Base-by-base conservation (phyloP, 2,888 invertebrate genomes). In the Mechanitis messenoides region DNA sequence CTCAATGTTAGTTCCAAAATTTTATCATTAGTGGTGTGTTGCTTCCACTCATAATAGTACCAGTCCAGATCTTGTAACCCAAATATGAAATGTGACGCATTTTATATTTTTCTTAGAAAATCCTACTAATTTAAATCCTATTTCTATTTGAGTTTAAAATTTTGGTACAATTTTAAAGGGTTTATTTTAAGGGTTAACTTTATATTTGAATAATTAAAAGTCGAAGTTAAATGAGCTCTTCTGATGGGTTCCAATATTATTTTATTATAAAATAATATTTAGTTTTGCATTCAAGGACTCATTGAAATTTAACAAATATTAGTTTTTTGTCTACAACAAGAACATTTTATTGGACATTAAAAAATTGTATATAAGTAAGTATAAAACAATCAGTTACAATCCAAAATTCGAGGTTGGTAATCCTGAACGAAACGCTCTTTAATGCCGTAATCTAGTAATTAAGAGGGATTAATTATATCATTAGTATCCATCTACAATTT, bases 381-480 rank as follows among this genome's bases (percentile, higher is more conserved):
- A 59, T 65, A 66, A 67, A 69, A 65, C 65, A 69, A 67, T 31
- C 20, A 20, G 20, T 20, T 20, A 72, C 74, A 75, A 77, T 76
- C 72, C 74, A 72, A 73, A 70, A 70, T 71, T 69, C 65, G 69
- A 71, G 71, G 60, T 65, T 61, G 65, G 63, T 78, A 76, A 78
- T 77, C 76, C 72, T 61, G 57, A 58, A 60, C 64, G 57, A 72
- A 74, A 72, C 71, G 76, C 72, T 76, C 72, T 72, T 72, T 74
- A 69, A 69, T 71, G 70, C 65, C 72, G 66, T 74, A 76, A 79
- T 78, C 77, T 68, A 63, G 75, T 69, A 77, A 80, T 81, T 80
- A 79, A 69, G 61, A 64, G 62, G 73, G 76, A 82, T 81, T 79
- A 78, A 79, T 79, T 79, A 76, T 76, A 77, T 70, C 70, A 68